These are phyloP conservation scores for Clarias platycephalus DNA, from an alignment of 2,797 vertebrate genomes.

Conservation along the genomic window DNA sequence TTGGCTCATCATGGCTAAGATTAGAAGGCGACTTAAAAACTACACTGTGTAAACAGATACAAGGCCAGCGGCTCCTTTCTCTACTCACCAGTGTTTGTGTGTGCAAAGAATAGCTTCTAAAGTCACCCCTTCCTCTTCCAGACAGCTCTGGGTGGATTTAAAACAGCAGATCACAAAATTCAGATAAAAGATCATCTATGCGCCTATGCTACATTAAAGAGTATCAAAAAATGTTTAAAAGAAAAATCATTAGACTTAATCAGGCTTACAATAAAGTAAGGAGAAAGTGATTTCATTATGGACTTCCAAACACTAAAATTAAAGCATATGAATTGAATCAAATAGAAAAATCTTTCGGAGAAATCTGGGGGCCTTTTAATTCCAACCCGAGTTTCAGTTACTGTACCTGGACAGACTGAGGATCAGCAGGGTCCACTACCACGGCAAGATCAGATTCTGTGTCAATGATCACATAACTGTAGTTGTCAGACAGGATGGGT, in stretches of 20 bases:
- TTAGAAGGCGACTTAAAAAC: not conserved
- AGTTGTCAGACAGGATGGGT: slow-evolving; percentile 91
- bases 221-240: not conserved
- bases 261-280: not conserved
- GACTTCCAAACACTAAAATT: not conserved
- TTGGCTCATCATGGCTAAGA: not conserved
- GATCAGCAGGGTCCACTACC: slow-evolving; percentile 90
- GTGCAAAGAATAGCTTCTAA: slow-evolving; percentile 95
- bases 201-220: not conserved
- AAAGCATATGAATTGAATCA: not conserved
- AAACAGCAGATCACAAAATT: slow-evolving; percentile 13
- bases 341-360: slow-evolving; percentile 16
- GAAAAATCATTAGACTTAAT: not conserved
- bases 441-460: slow-evolving; percentile 80
- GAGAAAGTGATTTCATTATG: not conserved
- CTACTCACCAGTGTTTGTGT: slow-evolving; percentile 95
- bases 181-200: not conserved
- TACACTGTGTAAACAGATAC: not conserved
- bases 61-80: not conserved
- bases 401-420: slow-evolving; percentile 88
- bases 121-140: slow-evolving; percentile 84
- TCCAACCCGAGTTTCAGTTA: slow-evolving; percentile 53
- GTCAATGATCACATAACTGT: slow-evolving; percentile 95
- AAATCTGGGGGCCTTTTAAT: not conserved
- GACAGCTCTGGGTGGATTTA: slow-evolving; percentile 73